Percentiles rank a stretch among this genome's conserved stretches.
Evolutionary conservation across 1,140 invertebrate species (phyloP).

Genomic region (Lethocerus indicus): DNA sequence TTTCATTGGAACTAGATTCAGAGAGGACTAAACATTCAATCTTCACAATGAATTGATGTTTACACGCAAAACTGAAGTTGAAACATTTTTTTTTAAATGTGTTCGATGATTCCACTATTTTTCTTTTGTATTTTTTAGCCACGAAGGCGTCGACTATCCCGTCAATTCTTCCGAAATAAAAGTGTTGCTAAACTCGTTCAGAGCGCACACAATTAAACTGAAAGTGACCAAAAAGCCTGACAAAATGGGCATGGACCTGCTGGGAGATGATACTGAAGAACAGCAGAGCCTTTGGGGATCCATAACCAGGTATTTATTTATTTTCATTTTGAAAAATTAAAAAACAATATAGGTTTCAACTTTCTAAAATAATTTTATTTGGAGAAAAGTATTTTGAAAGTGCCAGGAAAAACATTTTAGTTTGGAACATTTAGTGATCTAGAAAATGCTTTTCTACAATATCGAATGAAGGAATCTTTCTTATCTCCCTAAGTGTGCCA

Average conservation of each 20-base stretch:
- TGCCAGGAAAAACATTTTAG: no score
- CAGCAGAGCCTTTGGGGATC: constrained; percentile 77
- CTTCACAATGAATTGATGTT: no score
- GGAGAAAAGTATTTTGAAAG: no score
- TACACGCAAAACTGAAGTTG: no score
- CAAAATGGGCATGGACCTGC: constrained; percentile 65
- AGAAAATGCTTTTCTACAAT: no score
- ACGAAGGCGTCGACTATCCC: constrained; percentile 57
- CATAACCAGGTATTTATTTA: constrained; percentile 59
- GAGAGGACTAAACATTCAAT: no score
- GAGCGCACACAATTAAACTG: constrained; percentile 79
- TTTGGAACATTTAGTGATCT: no score
- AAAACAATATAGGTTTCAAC: no score
- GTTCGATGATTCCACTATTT: neutral
- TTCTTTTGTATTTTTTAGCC: constrained; percentile 28
- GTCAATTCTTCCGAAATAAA: constrained; percentile 51
- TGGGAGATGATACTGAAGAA: constrained; percentile 59
- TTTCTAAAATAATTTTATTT: no score
- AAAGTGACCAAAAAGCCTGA: constrained; percentile 81
- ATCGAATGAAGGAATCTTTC: no score
- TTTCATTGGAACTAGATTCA: neutral
- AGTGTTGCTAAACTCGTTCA: constrained; percentile 73
- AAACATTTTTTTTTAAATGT: no score
- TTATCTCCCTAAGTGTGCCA: no score
- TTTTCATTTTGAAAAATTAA: neutral